These are phyloP conservation scores for Mastomys coucha DNA, from an alignment of 2,113 vertebrate genomes.

Conservation along the genomic window DNA sequence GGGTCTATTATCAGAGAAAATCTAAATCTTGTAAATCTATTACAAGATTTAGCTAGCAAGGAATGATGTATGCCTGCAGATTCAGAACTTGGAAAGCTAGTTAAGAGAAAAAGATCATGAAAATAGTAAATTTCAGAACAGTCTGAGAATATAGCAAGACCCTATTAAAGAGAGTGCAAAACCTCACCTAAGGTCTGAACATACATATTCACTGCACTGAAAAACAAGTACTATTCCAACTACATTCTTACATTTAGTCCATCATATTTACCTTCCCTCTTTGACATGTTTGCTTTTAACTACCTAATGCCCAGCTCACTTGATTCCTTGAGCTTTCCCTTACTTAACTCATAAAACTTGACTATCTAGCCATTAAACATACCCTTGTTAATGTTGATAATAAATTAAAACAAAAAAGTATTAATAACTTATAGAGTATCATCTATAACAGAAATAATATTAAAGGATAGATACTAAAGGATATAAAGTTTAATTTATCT, in stretches of 20 bases:
- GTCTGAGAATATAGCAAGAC: neutral
- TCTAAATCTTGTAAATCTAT: too few species aligned
- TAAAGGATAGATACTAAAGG: neutral
- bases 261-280: neutral
- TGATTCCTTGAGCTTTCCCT: neutral
- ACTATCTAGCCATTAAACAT: neutral
- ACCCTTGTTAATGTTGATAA: neutral
- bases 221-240: neutral
- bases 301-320: neutral
- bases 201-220: neutral
- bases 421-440: neutral
- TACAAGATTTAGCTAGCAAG: neutral
- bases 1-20: neutral
- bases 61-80: neutral
- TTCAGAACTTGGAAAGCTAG: neutral
- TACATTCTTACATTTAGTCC: neutral
- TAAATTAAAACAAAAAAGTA: constrained; percentile 17
- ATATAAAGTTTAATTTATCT: neutral
- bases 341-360: neutral
- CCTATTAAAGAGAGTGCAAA: constrained; percentile 5
- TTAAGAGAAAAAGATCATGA: neutral
- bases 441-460: neutral
- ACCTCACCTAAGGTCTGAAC: neutral
- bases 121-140: neutral
- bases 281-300: neutral